Evolutionary conservation across 2,797 vertebrate species (phyloP).

Genomic region (Pogoniulus pusillus): DNA sequence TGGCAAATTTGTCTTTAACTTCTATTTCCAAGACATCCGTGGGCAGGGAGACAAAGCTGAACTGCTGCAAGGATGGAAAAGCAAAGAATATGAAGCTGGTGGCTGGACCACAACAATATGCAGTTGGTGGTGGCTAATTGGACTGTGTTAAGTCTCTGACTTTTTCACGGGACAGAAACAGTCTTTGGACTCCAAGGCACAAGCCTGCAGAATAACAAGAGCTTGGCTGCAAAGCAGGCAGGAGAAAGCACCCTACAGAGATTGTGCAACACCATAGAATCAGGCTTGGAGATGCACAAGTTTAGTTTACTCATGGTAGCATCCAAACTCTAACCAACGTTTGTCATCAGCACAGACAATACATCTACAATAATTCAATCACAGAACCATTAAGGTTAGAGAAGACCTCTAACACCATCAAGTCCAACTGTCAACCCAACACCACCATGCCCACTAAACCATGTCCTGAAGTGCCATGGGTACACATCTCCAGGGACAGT

Average conservation of each 20-base stretch:
- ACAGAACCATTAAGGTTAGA: too few species aligned
- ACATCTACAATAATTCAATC: not conserved
- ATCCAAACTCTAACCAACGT: not conserved
- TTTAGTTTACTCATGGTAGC: not conserved
- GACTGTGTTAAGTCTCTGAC: not conserved
- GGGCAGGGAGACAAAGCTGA: constrained; percentile 94
- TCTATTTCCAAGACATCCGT: constrained; percentile 98
- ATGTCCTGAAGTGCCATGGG: too few species aligned
- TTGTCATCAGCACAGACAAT: not conserved
- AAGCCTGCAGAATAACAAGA: not conserved
- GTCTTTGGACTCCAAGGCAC: not conserved
- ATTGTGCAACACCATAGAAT: not conserved
- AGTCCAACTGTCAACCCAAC: too few species aligned
- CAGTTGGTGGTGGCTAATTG: not conserved
- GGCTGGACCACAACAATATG: not conserved
- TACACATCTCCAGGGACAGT: too few species aligned
- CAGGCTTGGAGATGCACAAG: not conserved
- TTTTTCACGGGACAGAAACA: not conserved
- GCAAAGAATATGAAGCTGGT: constrained; percentile 6
- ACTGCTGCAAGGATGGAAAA: constrained; percentile 81
- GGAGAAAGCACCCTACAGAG: not conserved
- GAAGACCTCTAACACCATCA: too few species aligned
- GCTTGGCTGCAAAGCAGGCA: not conserved
- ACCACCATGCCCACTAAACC: too few species aligned
- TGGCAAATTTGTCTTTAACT: constrained; percentile 98